Base-by-base conservation (phyloP, 2,113 vertebrate genomes). In the Cyprinodon brontotheroides region DNA sequence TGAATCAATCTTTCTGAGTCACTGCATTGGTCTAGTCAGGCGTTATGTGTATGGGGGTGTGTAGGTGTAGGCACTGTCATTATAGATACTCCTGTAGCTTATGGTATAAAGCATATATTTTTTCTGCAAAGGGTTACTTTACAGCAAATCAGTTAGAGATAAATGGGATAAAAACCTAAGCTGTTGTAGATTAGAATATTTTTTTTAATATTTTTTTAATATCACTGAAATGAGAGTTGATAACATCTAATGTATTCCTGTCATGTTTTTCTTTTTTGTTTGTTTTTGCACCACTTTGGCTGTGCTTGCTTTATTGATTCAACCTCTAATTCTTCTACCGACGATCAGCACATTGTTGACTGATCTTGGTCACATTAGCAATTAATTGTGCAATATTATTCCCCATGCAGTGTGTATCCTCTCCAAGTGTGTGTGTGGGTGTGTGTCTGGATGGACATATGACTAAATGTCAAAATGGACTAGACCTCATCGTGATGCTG, bases 1-100 rank as follows among this genome's bases (percentile, higher is more conserved):
- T 86, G 89, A 91, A 93, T 92, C 89, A 93, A 91, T 92, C 91
- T 89, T 79, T 89, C 77, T 90, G 91, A 92, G 91, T 90, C 89
- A 92, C 89, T 90, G 84, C 90, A 88, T 91, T 92, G 86, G 85
- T 87, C 75, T 87, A 87, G 75, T 91, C 85, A 85, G 83, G 87
- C 87, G 68, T 81, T 81, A n/a, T 81, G 39, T 22, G 63, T 22
- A 11, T 22, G 39, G 22, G 64, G 29, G 64, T 47, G 41, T 66
- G 64, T 47, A 22, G 22, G 41, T 9, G 22, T 36, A 47, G 9
- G 50, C 50, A 57, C 17, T n/a, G 50, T 57, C 50, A 57, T n/a
- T 7, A 57, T 57, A 53, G 50, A 53, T 53, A 57, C 6, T 57
- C 50, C 50, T 57, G 17, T 57, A 57, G n/a, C n/a, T n/a, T 57